Conservation (phyloP, 1,140 invertebrate genomes). For the Euglossa dilemma region DNA sequence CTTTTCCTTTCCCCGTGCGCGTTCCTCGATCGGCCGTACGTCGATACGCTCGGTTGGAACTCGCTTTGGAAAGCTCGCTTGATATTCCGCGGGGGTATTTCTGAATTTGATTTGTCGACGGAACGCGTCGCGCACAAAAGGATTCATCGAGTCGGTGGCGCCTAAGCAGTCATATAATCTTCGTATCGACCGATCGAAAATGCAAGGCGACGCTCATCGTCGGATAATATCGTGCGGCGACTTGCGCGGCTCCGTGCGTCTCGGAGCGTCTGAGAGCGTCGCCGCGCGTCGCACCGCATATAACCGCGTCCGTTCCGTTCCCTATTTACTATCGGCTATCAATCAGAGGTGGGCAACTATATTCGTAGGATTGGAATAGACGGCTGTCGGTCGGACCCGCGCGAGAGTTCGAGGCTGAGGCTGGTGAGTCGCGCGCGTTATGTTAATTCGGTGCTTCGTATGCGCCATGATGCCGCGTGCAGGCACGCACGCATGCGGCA, state of each 20-base stretch:
- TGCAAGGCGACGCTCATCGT: constrained; percentile 21
- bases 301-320: constrained; percentile 35
- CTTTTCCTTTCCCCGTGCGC: constrained; percentile 7
- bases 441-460: constrained; percentile 71
- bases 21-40: neutral
- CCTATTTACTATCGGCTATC: constrained; percentile 57
- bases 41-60: neutral
- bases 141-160: constrained; percentile 20
- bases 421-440: constrained; percentile 43
- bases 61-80: neutral
- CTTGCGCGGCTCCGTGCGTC: neutral
- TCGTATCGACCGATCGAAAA: constrained; percentile 38
- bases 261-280: too few species aligned
- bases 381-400: neutral
- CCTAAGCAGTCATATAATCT: constrained; percentile 43
- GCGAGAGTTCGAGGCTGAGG: constrained; percentile 2
- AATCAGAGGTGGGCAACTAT: constrained; percentile 50
- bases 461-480: constrained; percentile 64
- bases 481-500: constrained; percentile 59
- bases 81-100: neutral
- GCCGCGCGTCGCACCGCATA: neutral
- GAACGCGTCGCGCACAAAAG: constrained; percentile 9
- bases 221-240: constrained; percentile 28
- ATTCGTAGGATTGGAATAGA: constrained; percentile 55
- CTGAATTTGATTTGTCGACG: constrained; percentile 18